Evolutionary conservation across 1,140 invertebrate genomes (phyloP).

Genomic region (Drosophila burlai): DNA sequence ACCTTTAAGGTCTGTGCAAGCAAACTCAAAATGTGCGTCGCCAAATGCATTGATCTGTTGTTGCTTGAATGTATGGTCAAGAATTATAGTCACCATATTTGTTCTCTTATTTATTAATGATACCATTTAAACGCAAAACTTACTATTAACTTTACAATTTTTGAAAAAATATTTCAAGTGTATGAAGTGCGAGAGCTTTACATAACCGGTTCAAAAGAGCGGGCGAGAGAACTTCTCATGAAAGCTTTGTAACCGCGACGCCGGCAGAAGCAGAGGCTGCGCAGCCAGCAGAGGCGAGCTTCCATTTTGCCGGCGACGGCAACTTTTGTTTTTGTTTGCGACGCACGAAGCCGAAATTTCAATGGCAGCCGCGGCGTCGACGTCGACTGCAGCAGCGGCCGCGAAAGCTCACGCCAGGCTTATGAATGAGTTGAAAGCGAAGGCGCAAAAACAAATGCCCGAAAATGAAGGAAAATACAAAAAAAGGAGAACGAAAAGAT

Average conservation of each 20-base stretch:
- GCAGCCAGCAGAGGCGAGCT: conserved; percentile 29
- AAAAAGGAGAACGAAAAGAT: too few relatives aligned
- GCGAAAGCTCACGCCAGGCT: conserved; percentile 44
- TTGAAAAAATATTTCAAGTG: too few relatives aligned
- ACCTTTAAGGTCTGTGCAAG: too few relatives aligned
- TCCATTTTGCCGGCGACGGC: conserved; percentile 63
- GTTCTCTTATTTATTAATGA: too few relatives aligned
- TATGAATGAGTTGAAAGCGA: conserved; percentile 60
- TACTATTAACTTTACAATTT: too few relatives aligned
- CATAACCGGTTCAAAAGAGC: conserved; percentile 7
- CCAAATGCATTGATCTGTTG: too few relatives aligned
- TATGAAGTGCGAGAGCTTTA: too few relatives aligned
- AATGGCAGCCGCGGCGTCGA: conserved; percentile 58
- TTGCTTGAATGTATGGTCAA: too few relatives aligned
- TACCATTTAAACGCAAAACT: too few relatives aligned
- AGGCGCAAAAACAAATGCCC: conserved; percentile 34
- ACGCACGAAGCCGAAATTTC: conserved; percentile 63
- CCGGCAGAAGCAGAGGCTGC: conserved; percentile 5
- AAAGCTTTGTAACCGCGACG: conserved; percentile 13
- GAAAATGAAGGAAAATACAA: background rate
- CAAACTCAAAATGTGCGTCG: too few relatives aligned
- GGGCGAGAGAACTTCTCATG: background rate
- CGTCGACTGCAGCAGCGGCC: conserved; percentile 1
- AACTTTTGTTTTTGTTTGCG: conserved; percentile 76
- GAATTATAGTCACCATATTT: too few relatives aligned